Conservation (phyloP, 2,888 invertebrate species). For the Lithophane ornitopus region DNA sequence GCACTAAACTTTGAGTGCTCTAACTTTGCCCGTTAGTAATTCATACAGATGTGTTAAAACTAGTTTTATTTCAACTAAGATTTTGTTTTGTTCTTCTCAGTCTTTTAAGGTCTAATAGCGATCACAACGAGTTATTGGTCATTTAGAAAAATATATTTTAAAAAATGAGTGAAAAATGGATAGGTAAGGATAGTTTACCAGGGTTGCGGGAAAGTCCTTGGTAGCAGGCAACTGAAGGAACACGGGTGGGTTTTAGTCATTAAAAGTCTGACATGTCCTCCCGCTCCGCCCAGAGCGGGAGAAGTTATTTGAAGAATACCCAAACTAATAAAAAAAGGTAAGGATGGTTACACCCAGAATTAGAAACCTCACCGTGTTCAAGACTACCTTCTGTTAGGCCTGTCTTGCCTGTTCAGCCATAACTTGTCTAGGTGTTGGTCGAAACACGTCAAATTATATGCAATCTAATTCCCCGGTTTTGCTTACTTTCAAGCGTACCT, state of each 20-base stretch:
- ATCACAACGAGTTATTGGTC: neutral
- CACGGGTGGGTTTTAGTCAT: too few relatives aligned
- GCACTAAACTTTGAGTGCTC: slow-evolving; percentile 26
- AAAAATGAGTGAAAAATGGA: too few relatives aligned
- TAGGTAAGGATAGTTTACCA: too few relatives aligned
- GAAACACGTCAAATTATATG: neutral
- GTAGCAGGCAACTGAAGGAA: too few relatives aligned
- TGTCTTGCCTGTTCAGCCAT: neutral
- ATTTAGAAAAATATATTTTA: neutral
- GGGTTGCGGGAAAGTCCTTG: too few relatives aligned
- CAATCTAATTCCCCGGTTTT: neutral
- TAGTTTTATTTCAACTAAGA: neutral
- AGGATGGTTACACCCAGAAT: too few relatives aligned
- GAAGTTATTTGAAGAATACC: too few relatives aligned
- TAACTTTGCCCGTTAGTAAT: slow-evolving; percentile 29
- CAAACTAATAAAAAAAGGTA: too few relatives aligned
- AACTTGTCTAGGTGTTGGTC: neutral
- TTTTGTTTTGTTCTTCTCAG: neutral
- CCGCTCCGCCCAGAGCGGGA: too few relatives aligned
- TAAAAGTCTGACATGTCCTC: too few relatives aligned
- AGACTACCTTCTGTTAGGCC: neutral
- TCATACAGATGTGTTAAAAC: slow-evolving; percentile 31
- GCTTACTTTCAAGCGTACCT: neutral
- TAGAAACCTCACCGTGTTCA: neutral
- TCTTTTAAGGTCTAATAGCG: neutral